Percentiles rank a stretch among this genome's conserved stretches.
phyloP scores from a whole-genome alignment of 2,113 vertebrate species.

The Rhea pennata region DNA sequence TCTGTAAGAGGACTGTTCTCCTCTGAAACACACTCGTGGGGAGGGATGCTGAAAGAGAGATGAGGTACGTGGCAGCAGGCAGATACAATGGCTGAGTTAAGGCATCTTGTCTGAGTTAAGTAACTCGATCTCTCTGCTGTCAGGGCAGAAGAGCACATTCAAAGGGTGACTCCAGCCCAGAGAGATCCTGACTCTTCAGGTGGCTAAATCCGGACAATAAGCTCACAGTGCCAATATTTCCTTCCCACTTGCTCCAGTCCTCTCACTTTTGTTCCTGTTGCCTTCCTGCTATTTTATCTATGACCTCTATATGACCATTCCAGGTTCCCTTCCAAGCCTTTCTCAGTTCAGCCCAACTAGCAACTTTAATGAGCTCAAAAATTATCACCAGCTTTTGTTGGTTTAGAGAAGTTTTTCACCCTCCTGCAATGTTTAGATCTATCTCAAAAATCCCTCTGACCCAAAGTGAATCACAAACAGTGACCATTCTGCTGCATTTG shows the following conservation, averaged over 20 bases:
- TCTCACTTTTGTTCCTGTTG: not conserved
- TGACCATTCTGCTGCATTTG: not conserved
- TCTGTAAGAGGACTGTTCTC: not conserved
- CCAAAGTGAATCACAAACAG: not conserved
- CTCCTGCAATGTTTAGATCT: not conserved
- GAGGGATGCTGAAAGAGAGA: not conserved
- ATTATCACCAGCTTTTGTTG: not conserved
- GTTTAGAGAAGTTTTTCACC: not conserved
- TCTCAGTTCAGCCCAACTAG: not conserved
- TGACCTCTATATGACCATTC: not conserved
- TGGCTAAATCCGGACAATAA: too few relatives aligned
- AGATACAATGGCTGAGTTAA: not conserved
- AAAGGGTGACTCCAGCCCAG: not conserved
- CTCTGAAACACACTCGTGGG: not conserved
- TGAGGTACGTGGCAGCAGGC: not conserved
- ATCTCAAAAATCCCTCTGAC: not conserved
- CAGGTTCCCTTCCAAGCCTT: not conserved
- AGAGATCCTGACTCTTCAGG: not conserved
- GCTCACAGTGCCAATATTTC: not conserved
- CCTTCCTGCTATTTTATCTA: not conserved
- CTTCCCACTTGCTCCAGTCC: not conserved
- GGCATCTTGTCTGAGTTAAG: not conserved
- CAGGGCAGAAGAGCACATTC: not conserved
- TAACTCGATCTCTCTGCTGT: not conserved
- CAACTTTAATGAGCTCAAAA: not conserved